Percentiles rank a stretch among this genome's conserved stretches.
These are phyloP conservation scores for Henricia sp. DNA, from an alignment of 53 echinoderm and acorn worm genomes.

Conservation along the genomic window DNA sequence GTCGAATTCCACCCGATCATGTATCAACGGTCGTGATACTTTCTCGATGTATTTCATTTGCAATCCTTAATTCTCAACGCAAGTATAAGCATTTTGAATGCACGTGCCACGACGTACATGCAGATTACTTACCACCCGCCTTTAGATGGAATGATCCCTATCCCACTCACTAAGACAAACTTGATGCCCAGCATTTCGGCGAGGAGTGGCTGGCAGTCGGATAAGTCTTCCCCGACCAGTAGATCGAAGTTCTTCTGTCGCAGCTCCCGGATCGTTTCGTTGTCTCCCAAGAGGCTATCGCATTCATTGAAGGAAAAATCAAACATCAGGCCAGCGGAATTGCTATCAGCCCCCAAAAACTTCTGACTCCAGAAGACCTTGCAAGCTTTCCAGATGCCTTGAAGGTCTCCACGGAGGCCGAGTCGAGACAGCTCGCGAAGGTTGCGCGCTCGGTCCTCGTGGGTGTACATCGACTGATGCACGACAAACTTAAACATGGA, in stretches of 20 bases:
- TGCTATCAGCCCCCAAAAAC: not conserved
- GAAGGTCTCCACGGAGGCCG: conserved; percentile 1
- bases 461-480: conserved; percentile 16
- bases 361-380: not conserved
- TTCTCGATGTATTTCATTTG: too few species aligned
- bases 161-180: conserved; percentile 13
- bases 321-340: not conserved
- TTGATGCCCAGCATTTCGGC: conserved; percentile 19
- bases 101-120: too few species aligned
- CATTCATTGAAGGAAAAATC: conserved; percentile 11
- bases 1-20: too few species aligned
- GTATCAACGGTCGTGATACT: too few species aligned
- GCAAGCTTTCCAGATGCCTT: not conserved
- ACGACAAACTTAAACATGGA: conserved; percentile 24
- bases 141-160: not conserved
- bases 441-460: conserved; percentile 12
- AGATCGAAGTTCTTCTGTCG: conserved; percentile 9
- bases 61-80: too few species aligned
- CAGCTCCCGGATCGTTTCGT: conserved; percentile 11
- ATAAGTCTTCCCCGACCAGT: conserved; percentile 35
- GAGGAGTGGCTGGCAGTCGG: conserved; percentile 25
- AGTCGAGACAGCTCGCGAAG: not conserved
- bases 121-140: conserved; percentile 19
- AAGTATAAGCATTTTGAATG: too few species aligned
- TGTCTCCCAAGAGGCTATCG: conserved; percentile 33